Conservation (phyloP, 2,888 invertebrate species). For the Galeopsomyia nigrocyanea region DNA sequence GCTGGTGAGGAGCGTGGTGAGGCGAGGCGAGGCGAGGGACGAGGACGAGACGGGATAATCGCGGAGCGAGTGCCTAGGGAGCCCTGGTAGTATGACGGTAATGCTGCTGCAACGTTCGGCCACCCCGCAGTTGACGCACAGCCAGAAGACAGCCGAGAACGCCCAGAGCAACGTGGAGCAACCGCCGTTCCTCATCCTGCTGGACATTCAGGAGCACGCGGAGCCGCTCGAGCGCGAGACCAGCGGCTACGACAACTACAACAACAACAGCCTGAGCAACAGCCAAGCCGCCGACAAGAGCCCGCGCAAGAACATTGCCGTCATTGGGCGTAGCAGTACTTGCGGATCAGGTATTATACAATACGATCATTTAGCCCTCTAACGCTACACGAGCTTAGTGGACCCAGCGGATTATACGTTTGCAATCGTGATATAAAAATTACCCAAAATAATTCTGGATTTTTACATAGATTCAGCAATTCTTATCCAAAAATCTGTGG, state of each 20-base stretch:
- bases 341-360: constrained; percentile 36
- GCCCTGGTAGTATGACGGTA: constrained; percentile 68
- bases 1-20: constrained; percentile 24
- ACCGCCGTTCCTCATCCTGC: constrained; percentile 63
- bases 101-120: constrained; percentile 69
- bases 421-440: no score
- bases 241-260: constrained; percentile 46
- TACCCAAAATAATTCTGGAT: no score
- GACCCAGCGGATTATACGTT: no score
- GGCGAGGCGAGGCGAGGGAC: constrained; percentile 1
- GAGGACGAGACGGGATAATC: constrained; percentile 15
- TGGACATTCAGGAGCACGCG: constrained; percentile 58
- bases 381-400: no score
- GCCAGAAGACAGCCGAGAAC: constrained; percentile 62
- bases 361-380: no score
- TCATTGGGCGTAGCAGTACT: constrained; percentile 52
- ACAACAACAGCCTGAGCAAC: constrained; percentile 45
- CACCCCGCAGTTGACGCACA: constrained; percentile 67
- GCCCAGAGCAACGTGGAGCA: constrained; percentile 55
- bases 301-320: constrained; percentile 52
- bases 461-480: no score
- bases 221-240: constrained; percentile 50
- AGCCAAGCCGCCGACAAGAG: constrained; percentile 43
- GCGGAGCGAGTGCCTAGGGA: constrained; percentile 51
- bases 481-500: no score